A percentile compares a stretch with the other conserved stretches of the same genome.
Conservation (phyloP, 2,113 vertebrate species). For the Castor canadensis region DNA sequence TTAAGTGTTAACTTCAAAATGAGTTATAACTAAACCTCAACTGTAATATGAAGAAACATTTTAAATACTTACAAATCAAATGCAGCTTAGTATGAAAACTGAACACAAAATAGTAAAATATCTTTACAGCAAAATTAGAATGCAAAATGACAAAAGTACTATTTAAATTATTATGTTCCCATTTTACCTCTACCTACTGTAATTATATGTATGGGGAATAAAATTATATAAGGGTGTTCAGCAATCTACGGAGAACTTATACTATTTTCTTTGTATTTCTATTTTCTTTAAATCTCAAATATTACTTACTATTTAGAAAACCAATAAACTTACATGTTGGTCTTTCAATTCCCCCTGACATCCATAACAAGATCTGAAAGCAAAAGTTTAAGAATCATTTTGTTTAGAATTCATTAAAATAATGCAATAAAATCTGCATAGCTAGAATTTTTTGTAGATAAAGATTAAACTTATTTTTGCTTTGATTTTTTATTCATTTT, state of each 20-base stretch:
- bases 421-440: slow-evolving; percentile 23
- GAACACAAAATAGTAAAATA: slow-evolving; percentile 31
- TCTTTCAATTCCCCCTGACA: slow-evolving; percentile 95
- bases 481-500: too few relatives aligned
- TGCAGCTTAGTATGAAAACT: background rate
- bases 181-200: background rate
- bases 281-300: too few relatives aligned
- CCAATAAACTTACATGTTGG: slow-evolving; percentile 89
- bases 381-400: slow-evolving; percentile 64
- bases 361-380: slow-evolving; percentile 92
- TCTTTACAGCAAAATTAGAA: slow-evolving; percentile 35
- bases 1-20: slow-evolving; percentile 44
- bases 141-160: background rate
- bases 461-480: too few relatives aligned
- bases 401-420: slow-evolving; percentile 12
- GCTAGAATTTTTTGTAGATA: background rate
- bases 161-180: background rate
- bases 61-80: slow-evolving; percentile 35
- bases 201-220: background rate
- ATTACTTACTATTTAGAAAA: slow-evolving; percentile 22
- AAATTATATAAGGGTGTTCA: background rate
- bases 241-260: background rate
- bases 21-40: background rate
- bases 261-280: background rate
- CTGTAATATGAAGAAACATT: background rate